Base-by-base conservation (phyloP, 2,888 invertebrate species). In the Axea sp. region DNA sequence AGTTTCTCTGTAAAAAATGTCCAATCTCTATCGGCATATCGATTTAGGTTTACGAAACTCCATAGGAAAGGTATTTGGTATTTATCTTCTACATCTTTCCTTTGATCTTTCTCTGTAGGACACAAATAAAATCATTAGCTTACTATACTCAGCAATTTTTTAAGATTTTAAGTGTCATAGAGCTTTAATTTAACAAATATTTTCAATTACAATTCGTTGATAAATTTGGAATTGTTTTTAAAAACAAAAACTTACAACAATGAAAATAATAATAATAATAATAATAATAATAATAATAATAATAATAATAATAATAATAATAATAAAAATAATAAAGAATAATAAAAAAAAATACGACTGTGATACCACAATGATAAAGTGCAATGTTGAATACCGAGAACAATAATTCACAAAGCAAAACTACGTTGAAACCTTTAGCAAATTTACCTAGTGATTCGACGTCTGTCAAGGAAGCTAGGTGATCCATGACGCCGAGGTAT, bases 401-500 rank as follows among this genome's bases (percentile, higher is more conserved):
- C 24, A 31, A 65, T 51, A 62, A 47, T 57, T 45, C 39, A 64
- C 55, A 74, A 67, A 71, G 57, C 65, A 55, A 39, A 28, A 41
- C 41, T 59, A 47, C 49, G 39, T 49, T n/a, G 7, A 6, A 39
- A 35, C 8, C 5, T n/a, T 28, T 1, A 2, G 1, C 6, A 33
- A 8, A 30, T 76, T 89, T 92, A 98, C 97, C 97, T 98, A 80
- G 98, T 98, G 83, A 98, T 98, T 80, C 98, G 92, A 67, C 98
- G 91, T 81, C 96, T 91, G 88, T 97, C 97, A 73, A 97, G 90
- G 89, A 97, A 97, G 88, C 96, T 96, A 11, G 98, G 98, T 62
- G 97, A 97, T 33, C 97, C 97, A 80, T 95, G 93, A 72, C 97
- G 92, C 62, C 97, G 90, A 47, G 97, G 96, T 87, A 97, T 97